Evolutionary conservation across 2,113 vertebrate species (phyloP).

Genomic region (Thryonomys swinderianus): DNA sequence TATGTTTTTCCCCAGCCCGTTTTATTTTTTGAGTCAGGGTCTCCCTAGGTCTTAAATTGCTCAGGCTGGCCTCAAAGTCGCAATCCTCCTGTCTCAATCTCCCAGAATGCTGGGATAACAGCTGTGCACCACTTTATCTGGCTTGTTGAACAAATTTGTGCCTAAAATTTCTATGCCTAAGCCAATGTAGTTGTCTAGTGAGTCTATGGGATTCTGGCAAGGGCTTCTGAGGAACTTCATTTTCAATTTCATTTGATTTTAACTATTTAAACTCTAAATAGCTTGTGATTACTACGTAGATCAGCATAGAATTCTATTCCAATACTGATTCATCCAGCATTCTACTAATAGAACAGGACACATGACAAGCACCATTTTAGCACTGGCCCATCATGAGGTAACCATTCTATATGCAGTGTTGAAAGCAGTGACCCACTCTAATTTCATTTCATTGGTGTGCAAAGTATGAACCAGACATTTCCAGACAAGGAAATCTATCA

Average conservation of each 20-base stretch:
- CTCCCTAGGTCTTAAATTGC: not conserved
- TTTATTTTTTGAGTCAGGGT: not conserved
- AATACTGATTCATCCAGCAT: not conserved
- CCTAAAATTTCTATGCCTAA: not conserved
- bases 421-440: not conserved
- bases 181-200: not conserved
- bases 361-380: not conserved
- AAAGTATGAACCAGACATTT: not conserved
- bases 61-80: not conserved
- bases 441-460: slow-evolving; percentile 3
- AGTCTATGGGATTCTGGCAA: not conserved
- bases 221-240: not conserved
- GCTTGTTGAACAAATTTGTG: not conserved
- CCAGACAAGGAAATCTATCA: not conserved
- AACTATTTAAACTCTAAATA: slow-evolving; percentile 44
- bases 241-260: slow-evolving; percentile 49
- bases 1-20: not conserved
- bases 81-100: not conserved
- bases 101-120: not conserved
- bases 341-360: not conserved
- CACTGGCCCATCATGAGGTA: not conserved
- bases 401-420: not conserved
- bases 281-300: not conserved
- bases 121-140: not conserved
- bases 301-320: not conserved